Evolutionary conservation across 2,888 invertebrate species (phyloP).

Genomic region (Parochlus steinenii): DNA sequence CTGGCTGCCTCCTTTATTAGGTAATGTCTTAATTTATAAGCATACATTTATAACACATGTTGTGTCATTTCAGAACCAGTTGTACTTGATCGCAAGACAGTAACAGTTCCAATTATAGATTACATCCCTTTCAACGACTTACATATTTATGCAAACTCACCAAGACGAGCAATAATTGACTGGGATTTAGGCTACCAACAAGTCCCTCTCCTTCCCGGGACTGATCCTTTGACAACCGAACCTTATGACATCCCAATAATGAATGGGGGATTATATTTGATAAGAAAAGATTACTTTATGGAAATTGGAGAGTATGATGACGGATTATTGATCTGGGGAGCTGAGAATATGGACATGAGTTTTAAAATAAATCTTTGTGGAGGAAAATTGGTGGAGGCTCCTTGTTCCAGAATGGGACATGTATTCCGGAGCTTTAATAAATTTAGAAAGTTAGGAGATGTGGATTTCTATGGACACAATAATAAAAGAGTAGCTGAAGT

Average conservation of each 20-base stretch:
- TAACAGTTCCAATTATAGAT: conserved; percentile 89
- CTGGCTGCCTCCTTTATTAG: conserved; percentile 75
- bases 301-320: conserved; percentile 87
- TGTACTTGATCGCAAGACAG: conserved; percentile 64
- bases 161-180: conserved; percentile 4
- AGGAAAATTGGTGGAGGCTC: conserved; percentile 77
- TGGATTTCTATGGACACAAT: conserved; percentile 41
- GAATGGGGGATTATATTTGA: conserved; percentile 95
- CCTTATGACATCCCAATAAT: conserved; percentile 69
- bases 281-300: conserved; percentile 83
- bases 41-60: not conserved
- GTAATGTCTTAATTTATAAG: not conserved
- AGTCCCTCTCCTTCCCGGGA: no score
- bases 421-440: conserved; percentile 74
- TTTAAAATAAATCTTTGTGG: conserved; percentile 97
- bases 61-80: conserved; percentile 51
- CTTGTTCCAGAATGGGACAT: conserved; percentile 86
- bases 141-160: no score
- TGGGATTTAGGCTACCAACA: conserved; percentile 6
- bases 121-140: no score
- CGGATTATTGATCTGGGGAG: conserved; percentile 87
- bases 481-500: conserved; percentile 87
- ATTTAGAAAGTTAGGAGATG: conserved; percentile 73
- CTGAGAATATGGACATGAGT: conserved; percentile 94
- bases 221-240: no score